Evolutionary conservation across 2,797 vertebrate species (phyloP).

Genomic region (Urosaurus nigricauda): DNA sequence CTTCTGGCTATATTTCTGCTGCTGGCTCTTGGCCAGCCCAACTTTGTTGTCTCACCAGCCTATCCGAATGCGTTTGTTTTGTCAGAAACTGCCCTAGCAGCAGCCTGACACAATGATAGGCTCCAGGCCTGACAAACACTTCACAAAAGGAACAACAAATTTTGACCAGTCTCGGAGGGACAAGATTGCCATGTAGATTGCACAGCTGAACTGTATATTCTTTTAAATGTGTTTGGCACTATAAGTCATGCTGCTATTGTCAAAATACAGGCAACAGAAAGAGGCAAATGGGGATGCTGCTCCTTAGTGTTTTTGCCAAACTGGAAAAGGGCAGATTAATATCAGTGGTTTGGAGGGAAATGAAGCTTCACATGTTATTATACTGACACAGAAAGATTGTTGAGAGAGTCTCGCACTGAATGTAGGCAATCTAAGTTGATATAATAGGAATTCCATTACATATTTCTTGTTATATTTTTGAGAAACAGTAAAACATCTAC

Average conservation of each 20-base stretch:
- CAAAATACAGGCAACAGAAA: background rate
- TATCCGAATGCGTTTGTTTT: background rate
- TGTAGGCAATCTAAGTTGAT: background rate
- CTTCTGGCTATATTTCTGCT: background rate
- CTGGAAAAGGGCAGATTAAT: background rate
- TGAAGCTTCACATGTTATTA: background rate
- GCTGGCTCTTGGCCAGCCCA: background rate
- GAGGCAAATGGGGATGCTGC: background rate
- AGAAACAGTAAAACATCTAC: background rate
- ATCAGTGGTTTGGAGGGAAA: background rate
- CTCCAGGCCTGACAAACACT: background rate
- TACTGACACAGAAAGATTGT: background rate
- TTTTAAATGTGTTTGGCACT: background rate
- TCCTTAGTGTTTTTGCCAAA: background rate
- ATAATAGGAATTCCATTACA: background rate
- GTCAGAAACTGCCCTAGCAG: background rate
- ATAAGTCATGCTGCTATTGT: background rate
- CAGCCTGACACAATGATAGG: background rate
- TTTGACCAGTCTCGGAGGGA: background rate
- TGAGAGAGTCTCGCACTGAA: background rate
- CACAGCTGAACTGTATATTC: background rate
- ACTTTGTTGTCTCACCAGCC: background rate
- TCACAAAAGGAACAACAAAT: background rate
- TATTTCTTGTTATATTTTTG: background rate
- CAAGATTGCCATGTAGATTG: background rate